phyloP scores from a whole-genome alignment of 2,888 invertebrate genomes.

The Anagyrus pseudococci region DNA sequence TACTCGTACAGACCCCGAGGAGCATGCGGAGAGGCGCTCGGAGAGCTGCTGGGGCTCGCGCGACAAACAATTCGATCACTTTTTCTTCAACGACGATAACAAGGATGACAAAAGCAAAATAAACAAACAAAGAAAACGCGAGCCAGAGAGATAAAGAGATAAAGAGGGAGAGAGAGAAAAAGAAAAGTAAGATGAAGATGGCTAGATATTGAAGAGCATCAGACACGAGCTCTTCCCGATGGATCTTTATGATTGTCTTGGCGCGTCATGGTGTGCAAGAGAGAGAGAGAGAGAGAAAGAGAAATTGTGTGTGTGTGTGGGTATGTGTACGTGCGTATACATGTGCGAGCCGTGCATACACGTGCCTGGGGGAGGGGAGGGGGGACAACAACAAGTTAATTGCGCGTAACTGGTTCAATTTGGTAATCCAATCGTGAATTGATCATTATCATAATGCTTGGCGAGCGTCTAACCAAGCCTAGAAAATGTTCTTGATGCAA shows the following conservation, averaged over 20 bases:
- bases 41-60: too few relatives aligned
- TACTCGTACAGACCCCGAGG: background rate
- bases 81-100: constrained; percentile 1
- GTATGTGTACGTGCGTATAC: background rate
- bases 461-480: constrained; percentile 11
- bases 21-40: too few relatives aligned
- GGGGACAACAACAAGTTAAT: constrained; percentile 34
- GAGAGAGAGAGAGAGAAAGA: too few relatives aligned
- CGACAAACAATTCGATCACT: constrained; percentile 2
- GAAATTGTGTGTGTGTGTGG: background rate
- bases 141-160: too few relatives aligned
- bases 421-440: constrained; percentile 33
- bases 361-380: background rate
- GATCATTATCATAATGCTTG: constrained; percentile 33
- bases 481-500: constrained; percentile 17
- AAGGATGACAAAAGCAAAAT: too few relatives aligned
- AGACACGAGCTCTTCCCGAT: constrained; percentile 15
- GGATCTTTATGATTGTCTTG: constrained; percentile 21
- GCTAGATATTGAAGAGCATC: constrained; percentile 23
- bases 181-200: constrained; percentile 2
- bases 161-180: too few relatives aligned
- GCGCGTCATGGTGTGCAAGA: too few relatives aligned
- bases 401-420: constrained; percentile 34
- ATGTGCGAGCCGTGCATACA: constrained; percentile 6
- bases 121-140: too few relatives aligned